These are phyloP conservation scores for Eupithecia inturbata DNA, from an alignment of 2,888 invertebrate genomes.

Conservation along the genomic window DNA sequence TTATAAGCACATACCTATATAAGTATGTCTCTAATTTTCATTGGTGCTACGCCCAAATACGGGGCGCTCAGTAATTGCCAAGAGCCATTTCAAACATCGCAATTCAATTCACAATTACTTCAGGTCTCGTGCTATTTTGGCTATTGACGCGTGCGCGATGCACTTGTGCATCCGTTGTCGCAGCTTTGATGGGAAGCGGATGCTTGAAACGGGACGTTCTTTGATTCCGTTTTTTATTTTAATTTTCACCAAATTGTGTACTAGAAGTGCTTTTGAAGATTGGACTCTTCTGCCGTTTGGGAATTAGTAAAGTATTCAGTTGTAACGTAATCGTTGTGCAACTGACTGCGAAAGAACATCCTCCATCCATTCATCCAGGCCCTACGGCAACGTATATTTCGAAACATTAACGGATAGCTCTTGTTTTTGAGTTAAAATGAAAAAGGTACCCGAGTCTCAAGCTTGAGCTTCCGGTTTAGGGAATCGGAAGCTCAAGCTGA, in stretches of 20 bases:
- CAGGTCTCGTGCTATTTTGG: conserved; percentile 16
- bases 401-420: neutral
- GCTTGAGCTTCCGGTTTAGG: neutral
- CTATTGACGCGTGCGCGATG: conserved; percentile 26
- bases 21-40: neutral
- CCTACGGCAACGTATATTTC: neutral
- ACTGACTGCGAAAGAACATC: neutral
- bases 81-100: neutral
- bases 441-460: neutral
- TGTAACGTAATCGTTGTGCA: neutral
- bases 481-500: too few species aligned
- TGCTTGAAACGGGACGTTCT: neutral
- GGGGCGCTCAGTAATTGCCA: neutral
- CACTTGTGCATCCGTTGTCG: conserved; percentile 6
- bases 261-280: neutral
- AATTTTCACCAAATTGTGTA: neutral
- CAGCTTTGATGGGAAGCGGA: neutral
- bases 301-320: neutral
- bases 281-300: neutral
- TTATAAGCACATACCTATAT: neutral
- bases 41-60: neutral
- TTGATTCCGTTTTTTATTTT: neutral
- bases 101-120: conserved; percentile 17
- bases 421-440: neutral
- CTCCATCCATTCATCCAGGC: neutral